These are phyloP conservation scores for Caretta caretta DNA, from an alignment of 2,113 vertebrate species.

Conservation along the genomic window DNA sequence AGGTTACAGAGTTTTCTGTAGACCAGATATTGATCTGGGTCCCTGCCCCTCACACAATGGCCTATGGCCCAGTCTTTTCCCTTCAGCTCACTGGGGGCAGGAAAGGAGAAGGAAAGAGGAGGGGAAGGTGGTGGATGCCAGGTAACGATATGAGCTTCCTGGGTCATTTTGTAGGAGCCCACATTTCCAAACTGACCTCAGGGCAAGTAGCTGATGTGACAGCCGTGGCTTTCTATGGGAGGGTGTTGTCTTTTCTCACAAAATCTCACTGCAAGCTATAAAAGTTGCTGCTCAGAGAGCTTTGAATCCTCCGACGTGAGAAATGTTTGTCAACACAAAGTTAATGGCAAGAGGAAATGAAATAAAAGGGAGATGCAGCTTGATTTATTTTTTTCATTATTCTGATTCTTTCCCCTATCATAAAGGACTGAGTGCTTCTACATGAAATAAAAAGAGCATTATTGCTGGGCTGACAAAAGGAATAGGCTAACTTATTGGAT, in stretches of 20 bases:
- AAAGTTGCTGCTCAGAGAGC: not conserved
- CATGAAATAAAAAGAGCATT: constrained; percentile 49
- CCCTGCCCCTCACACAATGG: not conserved
- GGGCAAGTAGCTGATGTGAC: not conserved
- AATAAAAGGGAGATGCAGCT: not conserved
- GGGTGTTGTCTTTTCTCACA: not conserved
- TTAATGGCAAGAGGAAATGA: not conserved
- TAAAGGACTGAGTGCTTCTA: constrained; percentile 47
- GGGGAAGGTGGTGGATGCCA: not conserved
- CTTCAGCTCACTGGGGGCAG: not conserved
- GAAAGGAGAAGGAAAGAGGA: no score
- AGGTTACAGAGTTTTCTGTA: not conserved
- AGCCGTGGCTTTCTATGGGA: not conserved
- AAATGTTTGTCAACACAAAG: not conserved
- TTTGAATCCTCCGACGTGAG: not conserved
- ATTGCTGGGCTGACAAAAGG: constrained; percentile 45
- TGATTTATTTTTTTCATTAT: constrained; percentile 57
- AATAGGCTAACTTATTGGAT: constrained; percentile 21
- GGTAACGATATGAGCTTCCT: not conserved
- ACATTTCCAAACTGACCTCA: not conserved
- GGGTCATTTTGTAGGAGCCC: not conserved
- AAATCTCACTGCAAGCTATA: not conserved
- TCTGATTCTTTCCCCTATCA: constrained; percentile 44
- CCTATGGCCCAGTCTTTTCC: not conserved
- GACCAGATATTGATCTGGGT: not conserved